phyloP scores from a whole-genome alignment of 2,888 invertebrate species.

The Lutraria lutraria region DNA sequence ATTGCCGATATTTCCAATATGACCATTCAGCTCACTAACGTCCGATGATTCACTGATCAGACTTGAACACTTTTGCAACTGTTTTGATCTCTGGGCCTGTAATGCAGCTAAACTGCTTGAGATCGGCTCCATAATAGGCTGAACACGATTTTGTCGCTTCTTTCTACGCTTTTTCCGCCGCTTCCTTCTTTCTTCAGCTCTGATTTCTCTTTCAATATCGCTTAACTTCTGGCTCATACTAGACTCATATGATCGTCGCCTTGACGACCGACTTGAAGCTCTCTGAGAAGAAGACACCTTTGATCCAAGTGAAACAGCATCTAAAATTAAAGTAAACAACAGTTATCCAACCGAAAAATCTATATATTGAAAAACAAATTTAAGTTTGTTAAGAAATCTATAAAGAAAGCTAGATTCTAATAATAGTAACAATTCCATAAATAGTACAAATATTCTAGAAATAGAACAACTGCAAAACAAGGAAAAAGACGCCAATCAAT shows the following conservation, averaged over 20 bases:
- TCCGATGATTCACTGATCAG: conserved; percentile 79
- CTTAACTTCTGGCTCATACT: conserved; percentile 87
- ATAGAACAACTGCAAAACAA: no score
- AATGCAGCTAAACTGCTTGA: conserved; percentile 70
- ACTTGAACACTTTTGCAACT: conserved; percentile 53
- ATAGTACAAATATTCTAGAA: no score
- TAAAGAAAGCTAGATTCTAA: no score
- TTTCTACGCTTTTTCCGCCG: conserved; percentile 74
- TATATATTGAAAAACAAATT: no score
- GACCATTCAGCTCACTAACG: conserved; percentile 77
- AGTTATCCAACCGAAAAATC: no score
- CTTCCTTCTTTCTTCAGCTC: conserved; percentile 61
- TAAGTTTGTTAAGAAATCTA: no score
- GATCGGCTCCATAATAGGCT: conserved; percentile 77
- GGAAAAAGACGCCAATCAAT: no score
- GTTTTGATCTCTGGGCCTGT: conserved; percentile 62
- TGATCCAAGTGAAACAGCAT: conserved; percentile 73
- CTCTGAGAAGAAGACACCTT: conserved; percentile 53
- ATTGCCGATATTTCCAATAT: conserved; percentile 73
- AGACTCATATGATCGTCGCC: conserved; percentile 95
- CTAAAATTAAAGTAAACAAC: conserved; percentile 62
- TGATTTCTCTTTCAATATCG: conserved; percentile 66
- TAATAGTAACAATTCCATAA: no score
- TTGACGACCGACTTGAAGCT: conserved; percentile 65
- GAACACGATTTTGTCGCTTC: conserved; percentile 72